Base-by-base conservation (phyloP, 92 coral and sea anemone genomes). In the Zoanthus solanderi region DNA sequence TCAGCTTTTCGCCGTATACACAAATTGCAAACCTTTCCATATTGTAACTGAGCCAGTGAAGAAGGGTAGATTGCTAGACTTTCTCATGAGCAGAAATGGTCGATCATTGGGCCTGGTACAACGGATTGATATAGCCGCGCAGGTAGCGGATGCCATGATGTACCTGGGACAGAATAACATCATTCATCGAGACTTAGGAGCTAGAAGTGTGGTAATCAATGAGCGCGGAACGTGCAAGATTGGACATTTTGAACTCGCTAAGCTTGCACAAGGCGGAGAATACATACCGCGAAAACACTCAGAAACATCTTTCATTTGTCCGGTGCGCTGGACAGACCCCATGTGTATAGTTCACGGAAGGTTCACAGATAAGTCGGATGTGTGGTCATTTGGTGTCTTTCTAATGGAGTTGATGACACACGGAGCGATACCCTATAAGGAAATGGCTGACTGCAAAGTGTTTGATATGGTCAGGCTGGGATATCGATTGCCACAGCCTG, bases 391-490 rank as follows among this genome's bases (percentile, higher is more conserved):
- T 18, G 85, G 85, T 6, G 74, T 81, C 10, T 81, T 81, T 66
- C 85, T 81, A 7, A 65, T 81, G 85, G 85, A 81, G 75, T 10
- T 81, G 37, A 8, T 81, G 58, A 81, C 85, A 29, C 13, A 81
- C 42, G 85, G 85, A 48, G 85, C 44, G 0, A 81, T 81, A 65
- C 85, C 85, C 6, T 81, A 81, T 71, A 81, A 47, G n/a, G 85
- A 81, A 44, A 81, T 81, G 85, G 75, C 73, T 18, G 85, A 81
- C 60, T 6, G 58, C 6, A 65, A 81, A 81, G 85, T 81, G 42
- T 81, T 81, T 44, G 85, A 81, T 57, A 81, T 81, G 85, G 85
- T 81, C 23, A 81, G 85, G 61, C 60, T 81, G 12, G 85, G 85
- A 12, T 81, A 81, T 47, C 85, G 85, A 1, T 63, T 81, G 74